Base-by-base conservation (phyloP, 2,888 invertebrate species). In the Pimpla rufipes region DNA sequence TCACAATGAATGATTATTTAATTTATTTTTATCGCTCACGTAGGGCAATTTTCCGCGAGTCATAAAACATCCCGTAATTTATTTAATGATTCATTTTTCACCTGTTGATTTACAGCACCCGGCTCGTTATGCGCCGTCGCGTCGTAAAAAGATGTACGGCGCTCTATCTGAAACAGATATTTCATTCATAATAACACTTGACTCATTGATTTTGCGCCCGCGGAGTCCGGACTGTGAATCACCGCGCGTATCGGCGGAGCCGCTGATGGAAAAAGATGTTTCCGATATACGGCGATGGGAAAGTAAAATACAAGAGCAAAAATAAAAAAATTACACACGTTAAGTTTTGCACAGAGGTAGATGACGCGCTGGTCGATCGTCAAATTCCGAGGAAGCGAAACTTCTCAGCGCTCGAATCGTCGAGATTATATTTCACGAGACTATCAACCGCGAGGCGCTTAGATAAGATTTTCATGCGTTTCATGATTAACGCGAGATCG, bases 381-480 rank as follows among this genome's bases (percentile, higher is more conserved):
- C n/a, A n/a, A 7, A 42, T 42, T 57, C 21, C 42, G 42, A 10
- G 18, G 42, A 55, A 55, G n/a, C n/a, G n/a, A 50, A 11, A 40
- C 10, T 71, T 71, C 40, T 11, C 23, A 40, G 8, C 8, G 42
- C 21, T 23, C 7, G 7, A 50, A 10, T n/a, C 16, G 18, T 23
- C 18, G 10, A 6, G 40, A 16, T n/a, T 10, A 16, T 47, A 68
- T 50, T 50, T 6, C 16, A 42, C 23, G 42, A 57, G 18, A 42
- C 40, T 42, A 40, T 57, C 42, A n/a, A 35, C 4, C 52, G 68
- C 52, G 68, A 68, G 85, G 82, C 83, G 87, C 83, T 79, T 86
- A 82, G 87, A 87, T 88, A 87, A 87, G 86, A 86, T 85, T 74
- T 75, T 74, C 50, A 55, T 70, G 80, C 87, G 79, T 87, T 87